Base-by-base conservation (phyloP, 2,888 invertebrate species). In the Dendrolimus houi region DNA sequence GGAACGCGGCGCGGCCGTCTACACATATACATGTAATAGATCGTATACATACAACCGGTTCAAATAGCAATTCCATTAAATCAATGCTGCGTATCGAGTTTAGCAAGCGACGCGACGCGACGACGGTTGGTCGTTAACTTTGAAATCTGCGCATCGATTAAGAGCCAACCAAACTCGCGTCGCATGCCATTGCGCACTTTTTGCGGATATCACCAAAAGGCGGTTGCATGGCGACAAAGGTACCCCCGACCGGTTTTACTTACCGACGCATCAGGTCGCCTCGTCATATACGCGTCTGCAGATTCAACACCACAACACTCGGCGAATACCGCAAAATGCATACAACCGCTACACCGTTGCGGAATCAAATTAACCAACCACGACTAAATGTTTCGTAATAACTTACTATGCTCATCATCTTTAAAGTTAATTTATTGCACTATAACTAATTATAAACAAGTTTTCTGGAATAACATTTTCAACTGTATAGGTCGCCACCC, bases 201-300 rank as follows among this genome's bases (percentile, higher is more conserved):
- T 89, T 88, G 88, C 82, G 81, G 78, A 85, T 89, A 87, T 86
- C 87, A 83, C 89, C 87, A 83, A 88, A 87, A 85, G 81, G 75
- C 78, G 81, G 81, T 75, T 79, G 81, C 72, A 70, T 75, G 71
- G 78, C 81, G 79, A 82, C 84, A 82, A 85, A 87, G 85, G 85
- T 82, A 85, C 82, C 68, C 82, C 29, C 6, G 79, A 88, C 89
- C 89, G 89, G 89, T 89, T 89, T 86, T 67, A 71, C 81, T 83
- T 77, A 78, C 83, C 78, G 76, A 76, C 81, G 77, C 81, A 78
- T 77, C 75, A 77, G 77, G 64, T 68, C 69, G 66, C 69, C 65
- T 74, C 81, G 72, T 86, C 87, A 87, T 83, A 84, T 82, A 81
- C 77, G 81, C 83, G 83, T 87, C 87, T 84, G 85, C 83, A 86